A percentile compares a stretch with the other conserved stretches of the same genome.
Evolutionary conservation across 2,113 vertebrate species (phyloP).

Genomic region (Pionites leucogaster): DNA sequence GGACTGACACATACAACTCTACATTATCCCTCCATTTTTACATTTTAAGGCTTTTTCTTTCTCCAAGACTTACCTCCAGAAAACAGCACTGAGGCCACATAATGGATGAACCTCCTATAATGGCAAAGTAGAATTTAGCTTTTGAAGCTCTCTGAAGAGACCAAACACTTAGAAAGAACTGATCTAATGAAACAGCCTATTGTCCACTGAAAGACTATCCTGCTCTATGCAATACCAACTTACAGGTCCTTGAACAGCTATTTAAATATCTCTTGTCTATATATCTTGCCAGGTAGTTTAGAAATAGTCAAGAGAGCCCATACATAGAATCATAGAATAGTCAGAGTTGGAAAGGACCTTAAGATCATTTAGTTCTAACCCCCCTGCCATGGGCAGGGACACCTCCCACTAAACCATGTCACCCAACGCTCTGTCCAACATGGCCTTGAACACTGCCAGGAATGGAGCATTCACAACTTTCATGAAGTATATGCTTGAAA

Average conservation of each 20-base stretch:
- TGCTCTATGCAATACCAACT: not conserved
- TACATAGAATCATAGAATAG: too few species aligned
- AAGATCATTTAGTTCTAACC: too few species aligned
- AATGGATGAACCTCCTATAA: constrained; percentile 22
- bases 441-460: too few species aligned
- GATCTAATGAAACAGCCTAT: not conserved
- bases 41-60: constrained; percentile 47
- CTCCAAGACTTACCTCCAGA: constrained; percentile 7
- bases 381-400: too few species aligned
- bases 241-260: not conserved
- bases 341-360: too few species aligned
- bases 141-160: constrained; percentile 21
- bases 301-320: not conserved
- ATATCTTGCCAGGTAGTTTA: not conserved
- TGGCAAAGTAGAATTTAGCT: constrained; percentile 4
- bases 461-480: too few species aligned
- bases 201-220: not conserved
- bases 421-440: too few species aligned
- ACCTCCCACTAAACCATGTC: too few species aligned
- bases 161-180: not conserved
- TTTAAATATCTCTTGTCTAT: not conserved
- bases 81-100: not conserved
- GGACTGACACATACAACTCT: constrained; percentile 26
- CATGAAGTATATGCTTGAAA: fast-evolving
- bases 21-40: constrained; percentile 25